Evolutionary conservation across 2,888 invertebrate species (phyloP).

Genomic region (Lutraria lutraria): DNA sequence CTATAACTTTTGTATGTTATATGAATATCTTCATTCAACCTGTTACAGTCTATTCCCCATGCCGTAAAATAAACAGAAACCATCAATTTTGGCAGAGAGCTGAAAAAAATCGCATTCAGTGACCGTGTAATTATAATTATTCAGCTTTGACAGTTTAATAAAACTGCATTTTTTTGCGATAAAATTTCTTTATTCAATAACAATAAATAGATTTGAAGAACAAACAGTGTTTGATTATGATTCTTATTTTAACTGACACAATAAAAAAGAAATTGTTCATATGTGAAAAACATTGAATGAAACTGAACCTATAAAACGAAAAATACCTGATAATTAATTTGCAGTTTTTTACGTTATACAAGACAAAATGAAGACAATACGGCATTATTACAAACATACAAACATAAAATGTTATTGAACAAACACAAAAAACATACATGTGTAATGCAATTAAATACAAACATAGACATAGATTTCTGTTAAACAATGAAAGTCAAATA

Average conservation of each 20-base stretch:
- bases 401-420: background rate
- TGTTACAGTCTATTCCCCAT: too few species aligned
- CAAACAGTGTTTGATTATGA: background rate
- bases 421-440: background rate
- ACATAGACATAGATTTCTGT: background rate
- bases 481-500: background rate
- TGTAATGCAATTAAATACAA: background rate
- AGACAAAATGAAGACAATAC: slow-evolving; percentile 8
- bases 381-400: background rate
- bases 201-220: background rate
- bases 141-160: too few species aligned
- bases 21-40: too few species aligned
- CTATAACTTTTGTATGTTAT: too few species aligned
- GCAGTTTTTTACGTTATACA: background rate
- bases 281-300: slow-evolving; percentile 7
- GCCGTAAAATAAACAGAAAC: too few species aligned
- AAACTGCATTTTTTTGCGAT: background rate
- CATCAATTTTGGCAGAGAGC: too few species aligned
- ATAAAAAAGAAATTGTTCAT: background rate
- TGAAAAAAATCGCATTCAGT: too few species aligned
- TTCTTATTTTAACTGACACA: background rate
- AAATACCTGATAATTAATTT: background rate
- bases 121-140: too few species aligned
- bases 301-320: background rate
- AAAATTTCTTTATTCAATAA: background rate